Percentiles rank a stretch among this genome's conserved stretches.
Conservation (phyloP, 1,140 invertebrate species). For the Dryas iulia region DNA sequence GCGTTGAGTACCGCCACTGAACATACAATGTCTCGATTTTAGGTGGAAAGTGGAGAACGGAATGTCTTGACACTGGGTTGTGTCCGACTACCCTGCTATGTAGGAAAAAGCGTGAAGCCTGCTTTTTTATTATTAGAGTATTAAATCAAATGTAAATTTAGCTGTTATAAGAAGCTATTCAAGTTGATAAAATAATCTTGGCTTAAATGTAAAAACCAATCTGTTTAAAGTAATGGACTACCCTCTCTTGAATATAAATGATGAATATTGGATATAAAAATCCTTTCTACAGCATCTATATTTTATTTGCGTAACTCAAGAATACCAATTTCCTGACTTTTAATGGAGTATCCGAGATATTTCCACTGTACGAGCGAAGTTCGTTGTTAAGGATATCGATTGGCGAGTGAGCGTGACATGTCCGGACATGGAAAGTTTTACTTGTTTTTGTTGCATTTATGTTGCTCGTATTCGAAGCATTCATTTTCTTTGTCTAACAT, state of each 20-base stretch:
- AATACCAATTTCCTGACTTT: conserved; percentile 24
- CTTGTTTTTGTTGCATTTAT: background rate
- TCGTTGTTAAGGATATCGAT: conserved; percentile 10
- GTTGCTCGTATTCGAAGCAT: background rate
- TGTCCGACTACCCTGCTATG: too few species aligned
- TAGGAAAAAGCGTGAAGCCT: too few species aligned
- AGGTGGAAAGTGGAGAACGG: too few species aligned
- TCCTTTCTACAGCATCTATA: conserved; percentile 1
- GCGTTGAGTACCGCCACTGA: too few species aligned
- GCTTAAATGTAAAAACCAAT: background rate
- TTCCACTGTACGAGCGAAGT: background rate
- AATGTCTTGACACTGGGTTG: too few species aligned
- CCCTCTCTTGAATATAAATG: background rate
- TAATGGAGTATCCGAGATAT: conserved; percentile 19
- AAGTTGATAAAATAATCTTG: background rate
- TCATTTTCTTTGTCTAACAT: background rate
- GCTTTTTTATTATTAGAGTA: too few species aligned
- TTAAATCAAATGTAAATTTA: background rate
- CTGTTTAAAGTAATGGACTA: background rate
- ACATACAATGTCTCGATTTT: too few species aligned
- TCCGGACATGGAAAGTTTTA: conserved; percentile 1
- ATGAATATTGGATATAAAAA: conserved; percentile 1
- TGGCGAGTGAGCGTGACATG: conserved; percentile 2
- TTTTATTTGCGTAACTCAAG: conserved; percentile 17
- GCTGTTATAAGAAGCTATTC: background rate